Evolutionary conservation across 2,113 vertebrate genomes (phyloP).

Genomic region (Myotis yumanensis): DNA sequence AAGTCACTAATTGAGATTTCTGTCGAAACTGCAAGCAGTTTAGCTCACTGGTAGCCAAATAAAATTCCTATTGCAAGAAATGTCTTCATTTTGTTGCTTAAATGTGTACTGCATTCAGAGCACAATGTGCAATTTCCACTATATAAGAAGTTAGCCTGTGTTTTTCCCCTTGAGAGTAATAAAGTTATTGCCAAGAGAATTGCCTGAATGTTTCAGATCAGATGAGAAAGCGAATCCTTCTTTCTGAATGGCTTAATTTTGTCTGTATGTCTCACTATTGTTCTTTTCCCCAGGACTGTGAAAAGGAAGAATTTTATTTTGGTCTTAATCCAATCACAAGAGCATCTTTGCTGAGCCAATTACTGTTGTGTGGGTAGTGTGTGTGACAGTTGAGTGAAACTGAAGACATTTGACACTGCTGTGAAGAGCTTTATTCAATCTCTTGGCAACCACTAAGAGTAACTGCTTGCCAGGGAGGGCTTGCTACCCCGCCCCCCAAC

Average conservation of each 20-base stretch:
- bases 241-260: neutral
- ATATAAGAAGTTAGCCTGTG: neutral
- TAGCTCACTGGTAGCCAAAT: neutral
- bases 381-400: neutral
- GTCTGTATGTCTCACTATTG: neutral
- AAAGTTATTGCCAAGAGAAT: neutral
- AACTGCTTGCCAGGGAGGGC: neutral
- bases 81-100: slow-evolving; percentile 8
- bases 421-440: slow-evolving; percentile 39
- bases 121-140: neutral
- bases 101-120: neutral
- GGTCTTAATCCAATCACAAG: neutral
- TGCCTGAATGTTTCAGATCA: neutral
- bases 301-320: slow-evolving; percentile 19
- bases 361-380: neutral
- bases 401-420: neutral
- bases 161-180: neutral
- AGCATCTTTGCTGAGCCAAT: slow-evolving; percentile 31
- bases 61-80: neutral
- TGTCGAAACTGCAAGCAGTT: neutral
- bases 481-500: neutral
- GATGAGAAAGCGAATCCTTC: neutral
- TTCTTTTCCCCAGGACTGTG: neutral
- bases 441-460: slow-evolving; percentile 4
- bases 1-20: neutral